Percentiles rank a stretch among this genome's conserved stretches.
Conservation (phyloP, 2,888 invertebrate genomes). For the Theretra japonica region DNA sequence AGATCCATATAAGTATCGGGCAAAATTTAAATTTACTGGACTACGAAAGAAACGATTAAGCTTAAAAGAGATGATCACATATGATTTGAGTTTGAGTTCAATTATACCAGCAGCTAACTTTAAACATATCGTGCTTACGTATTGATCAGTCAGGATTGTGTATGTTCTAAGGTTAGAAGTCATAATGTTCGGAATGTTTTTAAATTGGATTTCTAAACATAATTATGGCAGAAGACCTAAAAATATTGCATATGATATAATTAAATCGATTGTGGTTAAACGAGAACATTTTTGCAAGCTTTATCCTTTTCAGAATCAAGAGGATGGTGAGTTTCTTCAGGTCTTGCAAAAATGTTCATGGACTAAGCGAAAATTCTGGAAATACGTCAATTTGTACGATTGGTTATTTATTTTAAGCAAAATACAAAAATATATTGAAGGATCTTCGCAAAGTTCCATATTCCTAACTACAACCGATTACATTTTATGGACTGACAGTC, state of each 20-base stretch:
- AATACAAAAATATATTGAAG: conserved; percentile 42
- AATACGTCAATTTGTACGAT: conserved; percentile 15
- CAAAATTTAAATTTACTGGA: conserved; percentile 71
- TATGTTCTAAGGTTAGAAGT: background rate
- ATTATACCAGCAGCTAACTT: conserved; percentile 53
- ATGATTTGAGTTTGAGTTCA: conserved; percentile 21
- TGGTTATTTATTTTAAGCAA: conserved; percentile 24
- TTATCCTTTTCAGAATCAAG: conserved; percentile 76
- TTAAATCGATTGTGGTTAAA: conserved; percentile 62
- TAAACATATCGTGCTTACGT: conserved; percentile 56
- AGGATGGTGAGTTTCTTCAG: conserved; percentile 78
- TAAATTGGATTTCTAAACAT: background rate
- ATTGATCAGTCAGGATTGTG: conserved; percentile 26
- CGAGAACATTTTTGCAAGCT: conserved; percentile 75
- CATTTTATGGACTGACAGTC: background rate
- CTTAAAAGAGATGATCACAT: conserved; percentile 22
- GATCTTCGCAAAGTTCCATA: conserved; percentile 65
- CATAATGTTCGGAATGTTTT: conserved; percentile 20
- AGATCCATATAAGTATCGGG: conserved; percentile 75
- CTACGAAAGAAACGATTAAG: conserved; percentile 65
- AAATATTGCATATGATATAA: background rate
- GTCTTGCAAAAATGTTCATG: conserved; percentile 76
- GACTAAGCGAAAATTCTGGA: conserved; percentile 66
- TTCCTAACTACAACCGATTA: conserved; percentile 62
- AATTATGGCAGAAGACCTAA: background rate